These are phyloP conservation scores for Rhagophthalmus giganteus DNA, from an alignment of 2,888 invertebrate species.

Conservation along the genomic window DNA sequence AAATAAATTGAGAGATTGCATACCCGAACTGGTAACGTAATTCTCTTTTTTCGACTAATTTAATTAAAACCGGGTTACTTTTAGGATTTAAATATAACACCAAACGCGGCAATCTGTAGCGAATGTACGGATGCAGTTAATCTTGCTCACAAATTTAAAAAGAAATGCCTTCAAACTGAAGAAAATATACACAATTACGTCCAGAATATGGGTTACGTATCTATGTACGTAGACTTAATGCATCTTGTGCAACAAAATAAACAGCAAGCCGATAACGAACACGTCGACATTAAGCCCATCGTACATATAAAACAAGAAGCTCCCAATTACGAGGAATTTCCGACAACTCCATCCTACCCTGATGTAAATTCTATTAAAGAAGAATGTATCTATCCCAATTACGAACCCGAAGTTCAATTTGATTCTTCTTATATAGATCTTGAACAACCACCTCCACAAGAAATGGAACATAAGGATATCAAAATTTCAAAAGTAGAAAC, in stretches of 20 bases:
- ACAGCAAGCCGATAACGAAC: background rate
- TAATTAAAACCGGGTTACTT: conserved; percentile 1
- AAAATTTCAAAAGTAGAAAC: conserved; percentile 6
- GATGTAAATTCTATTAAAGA: conserved; percentile 4
- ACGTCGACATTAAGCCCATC: background rate
- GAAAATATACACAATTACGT: conserved; percentile 10
- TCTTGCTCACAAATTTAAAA: conserved; percentile 12
- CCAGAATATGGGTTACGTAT: conserved; percentile 5
- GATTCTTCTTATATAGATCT: background rate
- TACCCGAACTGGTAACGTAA: conserved; percentile 11
- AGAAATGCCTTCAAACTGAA: conserved; percentile 12
- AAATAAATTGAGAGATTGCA: conserved; percentile 6
- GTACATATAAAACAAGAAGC: conserved; percentile 10
- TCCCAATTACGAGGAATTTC: background rate
- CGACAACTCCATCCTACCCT: background rate
- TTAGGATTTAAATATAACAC: conserved; percentile 12
- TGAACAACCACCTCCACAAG: background rate
- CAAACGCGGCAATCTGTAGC: conserved; percentile 9
- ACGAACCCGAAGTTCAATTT: conserved; percentile 7
- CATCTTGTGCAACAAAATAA: conserved; percentile 16
- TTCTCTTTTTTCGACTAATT: too few relatives aligned
- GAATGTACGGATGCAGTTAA: conserved; percentile 9
- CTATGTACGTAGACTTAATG: conserved; percentile 7
- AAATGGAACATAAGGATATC: background rate
- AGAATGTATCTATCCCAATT: conserved; percentile 5